Percentiles rank a stretch among this genome's conserved stretches.
Evolutionary conservation across 2,888 invertebrate species (phyloP).

Genomic region (Hydraecia micacea): DNA sequence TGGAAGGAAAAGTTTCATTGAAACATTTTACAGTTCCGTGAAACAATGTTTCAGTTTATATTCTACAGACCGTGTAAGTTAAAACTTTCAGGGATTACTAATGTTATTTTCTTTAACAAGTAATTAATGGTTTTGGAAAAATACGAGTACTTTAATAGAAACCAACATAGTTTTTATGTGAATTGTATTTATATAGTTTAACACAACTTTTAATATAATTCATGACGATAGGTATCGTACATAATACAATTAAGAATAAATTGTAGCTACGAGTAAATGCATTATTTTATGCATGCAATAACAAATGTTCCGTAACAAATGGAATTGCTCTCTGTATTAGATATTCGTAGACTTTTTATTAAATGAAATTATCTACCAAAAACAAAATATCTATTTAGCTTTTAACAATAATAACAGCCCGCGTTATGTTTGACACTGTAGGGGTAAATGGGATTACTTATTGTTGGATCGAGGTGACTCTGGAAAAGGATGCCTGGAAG

Average conservation of each 20-base stretch:
- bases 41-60: constrained; percentile 1
- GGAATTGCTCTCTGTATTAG: background rate
- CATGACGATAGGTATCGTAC: background rate
- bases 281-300: background rate
- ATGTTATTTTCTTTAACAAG: background rate
- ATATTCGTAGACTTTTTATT: background rate
- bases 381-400: background rate
- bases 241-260: background rate
- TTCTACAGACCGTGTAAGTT: background rate
- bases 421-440: background rate
- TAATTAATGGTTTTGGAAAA: background rate
- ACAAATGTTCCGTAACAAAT: background rate
- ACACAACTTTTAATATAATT: background rate
- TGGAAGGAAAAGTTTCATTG: constrained; percentile 28
- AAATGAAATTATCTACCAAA: background rate
- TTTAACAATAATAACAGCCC: background rate
- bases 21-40: constrained; percentile 7
- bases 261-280: background rate
- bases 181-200: background rate
- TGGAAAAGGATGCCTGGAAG: background rate
- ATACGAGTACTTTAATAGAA: background rate
- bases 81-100: background rate
- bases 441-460: background rate
- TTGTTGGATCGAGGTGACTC: background rate
- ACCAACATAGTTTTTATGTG: background rate